phyloP scores from a whole-genome alignment of 1,140 invertebrate species.

The Drosophila melanogaster region Release_6_plus_ISO1_MT NT_033777.3:22594501-22595000 shows the following conservation, averaged over 20 bases:
- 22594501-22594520: not conserved
- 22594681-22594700: constrained; percentile 4
- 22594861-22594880: constrained; percentile 20
- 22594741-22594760: constrained; percentile 10
- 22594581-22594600: constrained; percentile 49
- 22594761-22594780: constrained; percentile 12
- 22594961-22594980: not conserved
- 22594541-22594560: constrained; percentile 3
- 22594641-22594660: constrained; percentile 56
- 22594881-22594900: constrained; percentile 3
- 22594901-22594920: constrained; percentile 5
- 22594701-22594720: not conserved
- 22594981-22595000: not conserved
- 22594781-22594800: constrained; percentile 27
- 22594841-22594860: constrained; percentile 4
- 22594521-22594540: not conserved
- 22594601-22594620: constrained; percentile 40
- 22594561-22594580: not conserved
- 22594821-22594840: constrained; percentile 13
- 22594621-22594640: constrained; percentile 32
- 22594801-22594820: constrained; percentile 22
- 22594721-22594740: not conserved
- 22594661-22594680: constrained; percentile 57
- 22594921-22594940: constrained; percentile 17
- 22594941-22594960: constrained; percentile 4